Base-by-base conservation (phyloP, 2,888 invertebrate genomes). In the Spicauda simplicius region DNA sequence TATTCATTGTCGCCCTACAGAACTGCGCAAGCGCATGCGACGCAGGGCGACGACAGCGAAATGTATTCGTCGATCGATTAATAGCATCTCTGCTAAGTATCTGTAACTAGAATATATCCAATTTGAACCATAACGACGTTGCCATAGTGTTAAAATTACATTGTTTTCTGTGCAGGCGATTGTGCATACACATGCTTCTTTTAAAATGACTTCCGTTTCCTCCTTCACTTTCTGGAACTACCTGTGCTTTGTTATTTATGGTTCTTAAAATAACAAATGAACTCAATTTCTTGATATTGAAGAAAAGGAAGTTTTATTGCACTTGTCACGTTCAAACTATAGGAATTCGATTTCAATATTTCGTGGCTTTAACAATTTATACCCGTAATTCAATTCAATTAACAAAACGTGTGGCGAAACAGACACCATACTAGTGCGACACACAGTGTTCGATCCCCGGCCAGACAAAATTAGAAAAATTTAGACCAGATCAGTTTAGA, bases 31-130 rank as follows among this genome's bases (percentile, higher is more conserved):
- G 77, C 78, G 73, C 73, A 71, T 72, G 73, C 70, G 76, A 72
- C 67, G 60, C 25, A 12, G 41, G 48, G 65, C 73, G 83, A 74
- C 81, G 88, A 88, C 86, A 85, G 84, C 81, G 80, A 81, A 83
- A 86, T 80, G 84, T 72, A 73, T 76, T 77, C 81, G 85, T 74
- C 80, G 88, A 89, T 73, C 81, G 89, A 89, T 89, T 86, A 87
- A 89, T 67, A 67, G 19, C 55, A 37, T 67, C 55, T 56, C 50
- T 61, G 66, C 19, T 61, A 56, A 66, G 59, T 59, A 59, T 65
- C 45, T 53, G 53, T n/a, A 18, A 30, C 16, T 20, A n/a, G 18
- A 0, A 2, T 45, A 1, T n/a, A 52, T 65, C 12, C n/a, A 60
- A 48, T 58, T 59, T 60, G 25, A 33, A 60, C 66, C 19, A 54